These are phyloP conservation scores for Telmatherina bonti DNA, from an alignment of 2,797 vertebrate genomes.

Conservation along the genomic window DNA sequence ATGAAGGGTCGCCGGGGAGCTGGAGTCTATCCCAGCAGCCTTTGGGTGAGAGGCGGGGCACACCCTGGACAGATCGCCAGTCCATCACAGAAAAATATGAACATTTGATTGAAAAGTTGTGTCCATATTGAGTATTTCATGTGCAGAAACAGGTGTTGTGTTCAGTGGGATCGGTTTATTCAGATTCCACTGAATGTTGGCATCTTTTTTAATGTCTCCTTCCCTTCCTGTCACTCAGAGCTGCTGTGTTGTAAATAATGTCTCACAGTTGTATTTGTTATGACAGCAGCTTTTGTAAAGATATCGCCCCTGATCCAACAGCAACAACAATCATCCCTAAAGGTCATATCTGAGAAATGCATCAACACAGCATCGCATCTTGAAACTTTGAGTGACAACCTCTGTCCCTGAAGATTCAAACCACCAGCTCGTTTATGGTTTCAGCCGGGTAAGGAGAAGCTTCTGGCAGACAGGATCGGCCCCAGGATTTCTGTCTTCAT, in stretches of 20 bases:
- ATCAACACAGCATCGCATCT: background rate
- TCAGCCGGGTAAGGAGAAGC: conserved; percentile 1
- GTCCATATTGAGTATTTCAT: no score
- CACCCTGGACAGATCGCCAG: no score
- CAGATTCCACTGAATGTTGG: no score
- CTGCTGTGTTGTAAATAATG: background rate
- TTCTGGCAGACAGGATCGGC: conserved; percentile 36
- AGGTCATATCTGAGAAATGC: conserved; percentile 19
- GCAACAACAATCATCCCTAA: conserved; percentile 11
- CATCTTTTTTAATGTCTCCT: background rate
- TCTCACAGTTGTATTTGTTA: background rate
- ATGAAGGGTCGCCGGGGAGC: no score
- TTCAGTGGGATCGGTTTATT: no score
- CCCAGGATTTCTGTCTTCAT: conserved; percentile 59
- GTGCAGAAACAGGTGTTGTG: no score
- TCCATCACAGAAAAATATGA: no score
- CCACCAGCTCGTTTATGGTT: conserved; percentile 15
- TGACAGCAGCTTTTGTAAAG: conserved; percentile 2
- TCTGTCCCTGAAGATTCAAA: conserved; percentile 8
- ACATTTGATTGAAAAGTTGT: no score
- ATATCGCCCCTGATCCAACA: conserved; percentile 7
- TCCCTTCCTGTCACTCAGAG: background rate
- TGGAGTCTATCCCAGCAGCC: no score
- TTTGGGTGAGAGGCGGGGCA: no score
- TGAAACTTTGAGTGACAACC: conserved; percentile 2